Conservation (phyloP, 2,888 invertebrate species). For the Diplazon laetatorius region DNA sequence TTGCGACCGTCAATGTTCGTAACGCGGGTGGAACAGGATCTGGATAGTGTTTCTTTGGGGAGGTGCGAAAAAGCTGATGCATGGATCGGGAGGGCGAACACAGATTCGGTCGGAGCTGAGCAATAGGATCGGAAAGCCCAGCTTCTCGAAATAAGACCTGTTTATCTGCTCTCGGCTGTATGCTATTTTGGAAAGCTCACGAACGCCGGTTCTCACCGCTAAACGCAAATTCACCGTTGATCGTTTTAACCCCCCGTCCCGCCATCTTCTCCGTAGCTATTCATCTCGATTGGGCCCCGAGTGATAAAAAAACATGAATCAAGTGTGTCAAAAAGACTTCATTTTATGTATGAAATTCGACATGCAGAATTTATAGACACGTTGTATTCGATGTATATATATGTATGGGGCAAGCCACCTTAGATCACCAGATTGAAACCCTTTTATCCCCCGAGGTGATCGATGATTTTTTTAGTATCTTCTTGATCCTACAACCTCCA, state of each 20-base stretch:
- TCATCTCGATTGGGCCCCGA: slow-evolving; percentile 35
- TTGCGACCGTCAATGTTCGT: too few species aligned
- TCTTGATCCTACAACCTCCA: too few species aligned
- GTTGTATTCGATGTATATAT: too few species aligned
- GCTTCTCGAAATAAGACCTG: slow-evolving; percentile 80
- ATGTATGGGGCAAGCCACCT: too few species aligned
- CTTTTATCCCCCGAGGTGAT: too few species aligned
- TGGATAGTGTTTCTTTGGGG: slow-evolving; percentile 78
- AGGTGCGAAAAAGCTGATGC: slow-evolving; percentile 61
- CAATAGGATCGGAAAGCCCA: slow-evolving; percentile 64
- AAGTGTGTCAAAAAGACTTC: too few species aligned
- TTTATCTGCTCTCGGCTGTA: slow-evolving; percentile 75
- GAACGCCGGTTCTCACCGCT: slow-evolving; percentile 70
- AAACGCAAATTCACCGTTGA: slow-evolving; percentile 55
- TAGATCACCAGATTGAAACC: too few species aligned
- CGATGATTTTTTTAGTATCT: too few species aligned
- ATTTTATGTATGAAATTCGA: too few species aligned
- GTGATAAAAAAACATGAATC: too few species aligned
- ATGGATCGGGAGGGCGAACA: slow-evolving; percentile 48
- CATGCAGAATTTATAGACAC: too few species aligned
- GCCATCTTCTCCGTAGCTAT: slow-evolving; percentile 44
- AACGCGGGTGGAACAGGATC: slow-evolving; percentile 63
- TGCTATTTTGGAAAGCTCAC: slow-evolving; percentile 77
- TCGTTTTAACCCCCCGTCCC: slow-evolving; percentile 22
- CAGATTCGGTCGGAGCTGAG: slow-evolving; percentile 64